Percentiles rank a stretch among this genome's conserved stretches.
Evolutionary conservation across 2,797 vertebrate genomes (phyloP).

Genomic region (Megaceryle alcyon): DNA sequence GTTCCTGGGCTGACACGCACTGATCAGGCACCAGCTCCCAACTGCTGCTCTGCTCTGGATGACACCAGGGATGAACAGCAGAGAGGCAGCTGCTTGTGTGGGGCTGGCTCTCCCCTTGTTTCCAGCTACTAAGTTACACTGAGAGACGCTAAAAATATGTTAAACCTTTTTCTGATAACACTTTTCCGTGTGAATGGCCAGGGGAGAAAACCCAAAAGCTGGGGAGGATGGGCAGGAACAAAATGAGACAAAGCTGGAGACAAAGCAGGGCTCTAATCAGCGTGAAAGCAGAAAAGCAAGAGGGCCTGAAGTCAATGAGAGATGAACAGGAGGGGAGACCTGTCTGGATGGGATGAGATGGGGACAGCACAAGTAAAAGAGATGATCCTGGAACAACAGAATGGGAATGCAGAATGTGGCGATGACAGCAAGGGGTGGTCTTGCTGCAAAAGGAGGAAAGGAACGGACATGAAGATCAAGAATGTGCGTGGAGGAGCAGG

Average conservation of each 20-base stretch:
- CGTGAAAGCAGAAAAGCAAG: not conserved
- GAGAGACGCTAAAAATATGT: not conserved
- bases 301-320: not conserved
- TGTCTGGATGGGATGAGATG: not conserved
- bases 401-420: not conserved
- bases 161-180: not conserved
- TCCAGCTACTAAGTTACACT: not conserved
- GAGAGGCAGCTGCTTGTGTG: not conserved
- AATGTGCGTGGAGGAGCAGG: not conserved
- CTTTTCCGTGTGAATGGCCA: not conserved
- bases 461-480: not conserved
- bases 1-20: not conserved
- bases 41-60: not conserved
- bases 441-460: not conserved
- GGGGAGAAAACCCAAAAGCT: not conserved
- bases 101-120: not conserved
- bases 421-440: not conserved
- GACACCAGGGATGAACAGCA: not conserved
- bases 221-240: not conserved
- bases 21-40: not conserved
- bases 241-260: not conserved
- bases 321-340: not conserved
- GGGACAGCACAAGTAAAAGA: not conserved
- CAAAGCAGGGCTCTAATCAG: not conserved
- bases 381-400: not conserved